Percentiles rank a stretch among this genome's conserved stretches.
Conservation (phyloP, 2,113 vertebrate genomes). For the Butorides virescens region DNA sequence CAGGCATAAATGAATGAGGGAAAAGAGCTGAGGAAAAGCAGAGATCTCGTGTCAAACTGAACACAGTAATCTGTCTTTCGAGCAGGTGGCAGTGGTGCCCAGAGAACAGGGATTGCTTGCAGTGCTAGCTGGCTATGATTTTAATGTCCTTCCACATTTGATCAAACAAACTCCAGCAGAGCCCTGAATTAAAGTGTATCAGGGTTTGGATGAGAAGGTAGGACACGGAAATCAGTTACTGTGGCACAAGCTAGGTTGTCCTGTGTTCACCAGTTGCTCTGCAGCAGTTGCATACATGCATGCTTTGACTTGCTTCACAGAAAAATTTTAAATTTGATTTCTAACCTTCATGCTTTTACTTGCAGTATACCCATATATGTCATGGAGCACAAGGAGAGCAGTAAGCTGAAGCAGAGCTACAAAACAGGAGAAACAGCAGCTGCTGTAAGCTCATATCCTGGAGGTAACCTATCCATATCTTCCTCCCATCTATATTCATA, state of each 20-base stretch:
- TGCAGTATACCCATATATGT: background rate
- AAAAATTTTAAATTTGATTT: background rate
- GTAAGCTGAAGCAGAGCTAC: background rate
- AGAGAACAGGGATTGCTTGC: background rate
- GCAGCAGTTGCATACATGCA: background rate
- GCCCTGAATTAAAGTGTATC: background rate
- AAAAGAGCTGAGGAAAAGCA: background rate
- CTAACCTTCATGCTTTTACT: background rate
- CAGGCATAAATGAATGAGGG: background rate
- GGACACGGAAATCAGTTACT: background rate
- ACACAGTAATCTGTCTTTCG: background rate
- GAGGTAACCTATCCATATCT: background rate
- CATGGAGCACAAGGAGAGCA: background rate
- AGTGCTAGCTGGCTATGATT: background rate
- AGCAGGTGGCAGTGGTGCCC: background rate
- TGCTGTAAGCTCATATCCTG: background rate
- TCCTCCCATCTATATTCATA: background rate
- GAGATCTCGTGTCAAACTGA: background rate
- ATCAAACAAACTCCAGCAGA: background rate
- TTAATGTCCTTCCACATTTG: background rate
- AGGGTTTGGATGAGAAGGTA: background rate
- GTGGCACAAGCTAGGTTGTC: background rate
- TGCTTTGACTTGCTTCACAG: background rate
- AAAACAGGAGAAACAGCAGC: background rate
- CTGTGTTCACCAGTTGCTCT: background rate